These are phyloP conservation scores for Menidia menidia DNA, from an alignment of 2,797 vertebrate species.

Conservation along the genomic window DNA sequence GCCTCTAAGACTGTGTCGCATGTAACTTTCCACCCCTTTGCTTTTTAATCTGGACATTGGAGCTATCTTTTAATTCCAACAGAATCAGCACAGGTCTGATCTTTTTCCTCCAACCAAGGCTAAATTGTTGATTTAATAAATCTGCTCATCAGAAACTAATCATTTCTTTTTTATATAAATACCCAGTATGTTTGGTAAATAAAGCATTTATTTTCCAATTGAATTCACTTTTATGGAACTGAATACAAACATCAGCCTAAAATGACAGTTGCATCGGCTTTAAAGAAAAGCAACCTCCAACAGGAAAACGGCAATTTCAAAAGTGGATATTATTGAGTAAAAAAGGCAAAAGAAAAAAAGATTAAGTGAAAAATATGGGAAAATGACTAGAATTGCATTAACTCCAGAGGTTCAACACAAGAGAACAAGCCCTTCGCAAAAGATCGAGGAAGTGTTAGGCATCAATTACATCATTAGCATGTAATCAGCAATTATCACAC, in stretches of 20 bases:
- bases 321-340: slow-evolving; percentile 7
- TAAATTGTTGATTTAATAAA: background rate
- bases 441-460: slow-evolving; percentile 36
- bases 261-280: no score
- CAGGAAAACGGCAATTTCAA: background rate
- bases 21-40: no score
- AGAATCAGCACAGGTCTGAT: background rate
- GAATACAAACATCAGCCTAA: background rate
- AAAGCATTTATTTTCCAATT: background rate
- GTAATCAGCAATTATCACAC: slow-evolving; percentile 53
- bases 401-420: slow-evolving; percentile 3
- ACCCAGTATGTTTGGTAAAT: background rate
- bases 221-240: background rate
- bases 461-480: slow-evolving; percentile 42
- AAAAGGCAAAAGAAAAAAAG: no score
- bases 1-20: no score
- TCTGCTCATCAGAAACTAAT: background rate
- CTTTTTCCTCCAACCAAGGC: background rate
- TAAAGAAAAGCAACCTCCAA: background rate
- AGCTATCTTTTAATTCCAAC: background rate
- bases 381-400: no score
- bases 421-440: slow-evolving; percentile 38
- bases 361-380: no score
- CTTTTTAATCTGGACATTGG: no score
- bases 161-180: background rate